phyloP scores from a whole-genome alignment of 2,888 invertebrate species.

The Asteroscopus sphinx region DNA sequence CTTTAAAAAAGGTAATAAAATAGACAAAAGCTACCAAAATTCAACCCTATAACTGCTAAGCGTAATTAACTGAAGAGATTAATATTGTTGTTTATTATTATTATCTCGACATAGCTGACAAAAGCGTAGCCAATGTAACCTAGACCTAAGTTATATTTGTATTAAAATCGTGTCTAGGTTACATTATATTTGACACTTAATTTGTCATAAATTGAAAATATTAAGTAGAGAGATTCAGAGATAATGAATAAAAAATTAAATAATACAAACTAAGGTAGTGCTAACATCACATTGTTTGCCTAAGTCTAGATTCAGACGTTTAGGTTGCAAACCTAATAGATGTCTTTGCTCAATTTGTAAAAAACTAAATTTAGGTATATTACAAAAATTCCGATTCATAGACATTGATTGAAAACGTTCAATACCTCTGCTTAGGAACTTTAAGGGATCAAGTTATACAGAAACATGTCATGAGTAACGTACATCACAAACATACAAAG shows the following conservation, averaged over 20 bases:
- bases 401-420: constrained; percentile 56
- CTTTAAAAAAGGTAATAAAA: constrained; percentile 12
- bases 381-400: constrained; percentile 47
- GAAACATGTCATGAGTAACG: constrained; percentile 40
- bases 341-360: constrained; percentile 46
- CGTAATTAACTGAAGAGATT: constrained; percentile 38
- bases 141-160: constrained; percentile 25
- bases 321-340: constrained; percentile 56
- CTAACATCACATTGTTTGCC: constrained; percentile 77
- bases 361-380: constrained; percentile 28
- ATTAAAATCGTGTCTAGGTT: constrained; percentile 20
- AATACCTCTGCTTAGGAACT: constrained; percentile 58
- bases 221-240: constrained; percentile 21
- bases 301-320: constrained; percentile 62
- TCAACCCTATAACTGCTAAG: constrained; percentile 48
- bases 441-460: constrained; percentile 41
- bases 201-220: constrained; percentile 33
- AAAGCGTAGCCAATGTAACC: constrained; percentile 8
- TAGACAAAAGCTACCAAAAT: constrained; percentile 40
- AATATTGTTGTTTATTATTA: constrained; percentile 27
- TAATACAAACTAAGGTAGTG: constrained; percentile 66
- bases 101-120: constrained; percentile 24
- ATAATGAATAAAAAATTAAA: constrained; percentile 64
- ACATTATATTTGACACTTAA: constrained; percentile 11
- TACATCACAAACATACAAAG: neutral